A percentile compares a stretch with the other conserved stretches of the same genome.
Conservation (phyloP, 1,140 invertebrate species). For the Drosophila carrolli region DNA sequence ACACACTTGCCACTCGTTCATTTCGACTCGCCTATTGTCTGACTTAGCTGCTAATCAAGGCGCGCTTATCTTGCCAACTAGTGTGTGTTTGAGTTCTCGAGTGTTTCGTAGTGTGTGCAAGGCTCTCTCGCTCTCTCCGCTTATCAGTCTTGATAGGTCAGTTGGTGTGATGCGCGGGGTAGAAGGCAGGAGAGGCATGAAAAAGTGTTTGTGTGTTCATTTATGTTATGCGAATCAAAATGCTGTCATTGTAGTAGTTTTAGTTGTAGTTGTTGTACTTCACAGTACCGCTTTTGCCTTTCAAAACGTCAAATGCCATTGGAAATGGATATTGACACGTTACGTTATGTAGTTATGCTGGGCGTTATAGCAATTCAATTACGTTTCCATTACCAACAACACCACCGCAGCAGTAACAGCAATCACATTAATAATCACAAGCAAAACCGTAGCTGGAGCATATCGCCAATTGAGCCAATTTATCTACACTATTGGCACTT, state of each 20-base stretch:
- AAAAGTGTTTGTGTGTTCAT: conserved; percentile 39
- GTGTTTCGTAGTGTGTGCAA: conserved; percentile 27
- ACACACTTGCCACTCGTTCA: conserved; percentile 50
- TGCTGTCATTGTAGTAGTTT: conserved; percentile 23
- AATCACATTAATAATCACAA: conserved; percentile 21
- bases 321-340: conserved; percentile 64
- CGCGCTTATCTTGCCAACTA: conserved; percentile 73
- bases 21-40: conserved; percentile 73
- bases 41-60: conserved; percentile 70
- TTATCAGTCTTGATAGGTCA: conserved; percentile 64
- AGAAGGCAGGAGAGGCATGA: neutral
- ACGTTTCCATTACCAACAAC: conserved; percentile 8
- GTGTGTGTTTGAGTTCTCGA: conserved; percentile 30
- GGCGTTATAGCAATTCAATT: conserved; percentile 53
- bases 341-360: conserved; percentile 38
- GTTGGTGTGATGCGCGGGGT: conserved; percentile 13
- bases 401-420: conserved; percentile 5
- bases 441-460: conserved; percentile 25
- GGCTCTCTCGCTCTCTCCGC: conserved; percentile 31
- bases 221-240: conserved; percentile 55
- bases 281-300: conserved; percentile 19
- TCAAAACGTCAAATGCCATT: conserved; percentile 56
- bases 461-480: conserved; percentile 2
- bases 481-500: neutral
- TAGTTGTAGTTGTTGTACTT: conserved; percentile 17